Evolutionary conservation across 2,797 vertebrate genomes (phyloP).

Genomic region (Macroramphosus scolopax): DNA sequence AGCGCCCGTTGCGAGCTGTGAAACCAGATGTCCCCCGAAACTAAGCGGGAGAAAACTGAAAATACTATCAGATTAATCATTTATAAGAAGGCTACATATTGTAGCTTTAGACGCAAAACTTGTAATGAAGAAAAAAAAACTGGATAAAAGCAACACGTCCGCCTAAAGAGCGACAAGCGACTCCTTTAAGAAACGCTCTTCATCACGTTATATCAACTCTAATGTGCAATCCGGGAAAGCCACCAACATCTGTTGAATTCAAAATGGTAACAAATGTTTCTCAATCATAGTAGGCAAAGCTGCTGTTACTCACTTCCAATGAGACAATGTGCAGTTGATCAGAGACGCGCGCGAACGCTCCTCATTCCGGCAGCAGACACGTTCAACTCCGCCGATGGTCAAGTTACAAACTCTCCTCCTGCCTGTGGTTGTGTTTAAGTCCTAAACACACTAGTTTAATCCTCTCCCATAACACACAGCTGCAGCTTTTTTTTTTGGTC

Average conservation of each 20-base stretch:
- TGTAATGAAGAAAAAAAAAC: too few species aligned
- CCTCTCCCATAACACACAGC: conserved; percentile 55
- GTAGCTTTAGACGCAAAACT: conserved; percentile 16
- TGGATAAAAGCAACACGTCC: conserved; percentile 40
- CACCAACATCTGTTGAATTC: background rate
- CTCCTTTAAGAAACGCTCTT: conserved; percentile 15
- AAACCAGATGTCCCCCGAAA: conserved; percentile 29
- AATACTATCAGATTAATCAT: too few species aligned
- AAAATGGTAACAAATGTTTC: background rate
- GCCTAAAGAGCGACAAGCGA: background rate
- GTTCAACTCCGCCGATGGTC: background rate
- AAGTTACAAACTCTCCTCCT: conserved; percentile 37
- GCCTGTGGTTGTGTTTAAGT: conserved; percentile 62
- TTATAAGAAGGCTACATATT: background rate
- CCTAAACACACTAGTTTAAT: conserved; percentile 64
- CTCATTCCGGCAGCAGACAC: conserved; percentile 1
- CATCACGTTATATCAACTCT: conserved; percentile 8
- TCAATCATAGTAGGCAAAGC: background rate
- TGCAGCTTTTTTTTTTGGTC: conserved; percentile 28
- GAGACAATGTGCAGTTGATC: conserved; percentile 8
- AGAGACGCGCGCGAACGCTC: background rate
- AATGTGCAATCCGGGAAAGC: background rate
- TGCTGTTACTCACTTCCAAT: conserved; percentile 26
- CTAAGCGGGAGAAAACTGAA: conserved; percentile 8
- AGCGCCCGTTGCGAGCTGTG: conserved; percentile 55